Conservation (phyloP, 2,797 vertebrate genomes). For the Acrocephalus scirpaceus region DNA sequence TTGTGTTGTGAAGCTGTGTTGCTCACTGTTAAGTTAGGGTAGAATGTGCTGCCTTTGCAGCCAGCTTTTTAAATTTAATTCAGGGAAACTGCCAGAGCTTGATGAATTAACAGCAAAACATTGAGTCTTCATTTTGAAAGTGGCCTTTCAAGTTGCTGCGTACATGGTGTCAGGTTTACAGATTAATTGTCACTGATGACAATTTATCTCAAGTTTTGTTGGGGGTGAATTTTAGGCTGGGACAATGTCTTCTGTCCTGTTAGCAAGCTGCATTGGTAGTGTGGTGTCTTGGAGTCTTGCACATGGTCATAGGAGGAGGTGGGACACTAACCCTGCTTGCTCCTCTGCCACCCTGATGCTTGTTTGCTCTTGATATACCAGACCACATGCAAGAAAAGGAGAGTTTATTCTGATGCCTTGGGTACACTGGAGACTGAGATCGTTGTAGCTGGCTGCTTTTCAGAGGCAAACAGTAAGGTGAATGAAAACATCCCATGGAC, state of each 20-base stretch:
- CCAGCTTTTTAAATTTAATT: not conserved
- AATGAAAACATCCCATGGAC: not conserved
- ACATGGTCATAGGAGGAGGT: fast-evolving
- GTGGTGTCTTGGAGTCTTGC: not conserved
- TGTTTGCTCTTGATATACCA: not conserved
- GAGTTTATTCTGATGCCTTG: not conserved
- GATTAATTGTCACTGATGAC: not conserved
- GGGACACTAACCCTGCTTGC: not conserved
- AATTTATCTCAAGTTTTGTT: not conserved
- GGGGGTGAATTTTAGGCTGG: not conserved
- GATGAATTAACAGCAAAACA: not conserved
- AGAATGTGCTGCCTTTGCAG: not conserved
- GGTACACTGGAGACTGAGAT: not conserved
- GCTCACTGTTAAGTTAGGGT: not conserved
- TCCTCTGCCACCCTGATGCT: not conserved
- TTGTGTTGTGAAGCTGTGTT: not conserved
- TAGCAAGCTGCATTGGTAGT: not conserved
- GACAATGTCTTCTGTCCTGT: not conserved
- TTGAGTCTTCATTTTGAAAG: not conserved
- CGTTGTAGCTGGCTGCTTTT: not conserved
- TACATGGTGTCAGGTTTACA: not conserved
- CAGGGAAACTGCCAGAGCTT: not conserved
- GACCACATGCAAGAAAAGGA: not conserved
- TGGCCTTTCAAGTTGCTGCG: not conserved
- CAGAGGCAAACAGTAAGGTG: not conserved